phyloP scores from a whole-genome alignment of 1,140 invertebrate genomes.

The Drosophila bifasciata region DNA sequence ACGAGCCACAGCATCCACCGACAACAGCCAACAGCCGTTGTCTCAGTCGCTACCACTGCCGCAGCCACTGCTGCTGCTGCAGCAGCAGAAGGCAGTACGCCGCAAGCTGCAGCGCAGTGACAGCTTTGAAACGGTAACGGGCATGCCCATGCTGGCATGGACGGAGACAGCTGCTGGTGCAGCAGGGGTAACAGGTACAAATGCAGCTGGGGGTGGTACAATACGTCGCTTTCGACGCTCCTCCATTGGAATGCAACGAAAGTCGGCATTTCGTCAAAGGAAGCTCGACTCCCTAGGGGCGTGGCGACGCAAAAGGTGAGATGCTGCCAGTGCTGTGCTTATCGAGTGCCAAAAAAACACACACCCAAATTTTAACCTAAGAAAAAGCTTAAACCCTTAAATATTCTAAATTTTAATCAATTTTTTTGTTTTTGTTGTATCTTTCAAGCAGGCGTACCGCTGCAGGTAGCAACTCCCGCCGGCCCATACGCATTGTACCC shows the following conservation, averaged over 20 bases:
- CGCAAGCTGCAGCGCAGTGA: slow-evolving; percentile 43
- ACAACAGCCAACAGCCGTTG: slow-evolving; percentile 3
- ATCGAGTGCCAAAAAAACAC: neutral
- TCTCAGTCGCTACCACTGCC: slow-evolving; percentile 6
- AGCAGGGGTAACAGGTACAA: neutral
- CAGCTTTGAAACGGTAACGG: slow-evolving; percentile 35
- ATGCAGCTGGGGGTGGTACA: neutral
- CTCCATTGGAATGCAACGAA: slow-evolving; percentile 79
- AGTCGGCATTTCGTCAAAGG: slow-evolving; percentile 77
- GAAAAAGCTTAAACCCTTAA: too few relatives aligned
- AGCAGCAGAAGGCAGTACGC: slow-evolving; percentile 5
- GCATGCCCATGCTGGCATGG: slow-evolving; percentile 23
- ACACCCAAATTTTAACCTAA: too few relatives aligned
- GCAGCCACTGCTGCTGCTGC: slow-evolving; percentile 13
- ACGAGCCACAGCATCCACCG: slow-evolving; percentile 14
- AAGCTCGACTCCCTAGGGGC: slow-evolving; percentile 77
- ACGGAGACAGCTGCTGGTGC: slow-evolving; percentile 12
- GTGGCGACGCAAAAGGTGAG: slow-evolving; percentile 78
- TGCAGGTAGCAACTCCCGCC: slow-evolving; percentile 83
- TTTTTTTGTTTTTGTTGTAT: neutral
- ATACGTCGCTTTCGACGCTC: slow-evolving; percentile 78
- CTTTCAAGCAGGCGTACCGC: slow-evolving; percentile 85
- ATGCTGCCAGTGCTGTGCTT: slow-evolving; percentile 26
- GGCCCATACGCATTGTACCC: slow-evolving; percentile 90
- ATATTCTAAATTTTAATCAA: too few relatives aligned